A percentile compares a stretch with the other conserved stretches of the same genome.
phyloP scores from a whole-genome alignment of 2,113 vertebrate species.

The Proteles cristata region DNA sequence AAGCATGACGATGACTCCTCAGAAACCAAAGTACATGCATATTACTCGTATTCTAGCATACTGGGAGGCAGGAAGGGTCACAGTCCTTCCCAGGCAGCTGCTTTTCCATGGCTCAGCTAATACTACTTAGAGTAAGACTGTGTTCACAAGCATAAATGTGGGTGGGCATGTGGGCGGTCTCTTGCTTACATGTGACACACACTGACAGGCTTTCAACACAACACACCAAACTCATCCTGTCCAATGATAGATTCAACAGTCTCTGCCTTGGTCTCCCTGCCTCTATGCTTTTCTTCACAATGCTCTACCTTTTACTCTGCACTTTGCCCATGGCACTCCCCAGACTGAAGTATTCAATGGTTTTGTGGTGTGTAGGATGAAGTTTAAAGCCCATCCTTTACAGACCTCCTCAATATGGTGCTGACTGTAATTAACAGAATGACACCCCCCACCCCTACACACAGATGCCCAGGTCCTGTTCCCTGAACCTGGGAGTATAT shows the following conservation, averaged over 20 bases:
- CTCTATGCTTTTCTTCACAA: not conserved
- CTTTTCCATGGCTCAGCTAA: not conserved
- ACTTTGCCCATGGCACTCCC: not conserved
- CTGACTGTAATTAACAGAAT: not conserved
- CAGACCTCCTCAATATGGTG: not conserved
- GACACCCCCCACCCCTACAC: fast-evolving
- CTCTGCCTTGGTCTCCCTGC: not conserved
- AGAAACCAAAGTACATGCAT: not conserved
- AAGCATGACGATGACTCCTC: not conserved
- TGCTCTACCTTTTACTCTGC: not conserved
- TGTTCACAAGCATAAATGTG: not conserved
- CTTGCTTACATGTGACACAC: not conserved
- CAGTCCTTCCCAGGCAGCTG: not conserved
- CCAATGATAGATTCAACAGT: not conserved
- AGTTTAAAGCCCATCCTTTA: not conserved
- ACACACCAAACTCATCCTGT: too few relatives aligned
- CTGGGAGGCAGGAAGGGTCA: not conserved
- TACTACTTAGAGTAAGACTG: not conserved
- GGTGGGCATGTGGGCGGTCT: not conserved
- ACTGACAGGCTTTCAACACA: not conserved
- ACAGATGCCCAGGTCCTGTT: not conserved
- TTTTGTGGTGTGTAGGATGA: not conserved
- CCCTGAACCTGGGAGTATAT: not conserved
- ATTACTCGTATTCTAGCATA: not conserved
- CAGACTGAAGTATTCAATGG: not conserved